A percentile compares a stretch with the other conserved stretches of the same genome.
phyloP scores from a whole-genome alignment of 2,888 invertebrate genomes.

The Nycteola revayana region DNA sequence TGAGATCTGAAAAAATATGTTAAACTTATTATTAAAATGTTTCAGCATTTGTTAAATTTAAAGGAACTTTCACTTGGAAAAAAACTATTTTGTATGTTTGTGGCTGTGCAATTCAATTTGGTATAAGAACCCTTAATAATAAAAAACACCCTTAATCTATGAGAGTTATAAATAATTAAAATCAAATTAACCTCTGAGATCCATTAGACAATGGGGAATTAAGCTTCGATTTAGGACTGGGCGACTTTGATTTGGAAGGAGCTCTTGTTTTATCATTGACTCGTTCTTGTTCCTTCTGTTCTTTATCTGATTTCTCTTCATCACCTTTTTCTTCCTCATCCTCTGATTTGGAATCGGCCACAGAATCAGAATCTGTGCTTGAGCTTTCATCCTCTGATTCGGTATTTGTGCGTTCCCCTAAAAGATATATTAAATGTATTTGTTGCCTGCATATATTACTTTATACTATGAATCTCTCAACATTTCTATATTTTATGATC shows the following conservation, averaged over 20 bases:
- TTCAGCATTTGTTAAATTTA: too few relatives aligned
- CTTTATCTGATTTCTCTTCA: slow-evolving; percentile 52
- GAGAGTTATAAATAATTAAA: too few relatives aligned
- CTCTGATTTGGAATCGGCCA: slow-evolving; percentile 66
- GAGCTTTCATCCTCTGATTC: slow-evolving; percentile 77
- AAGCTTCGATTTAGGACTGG: slow-evolving; percentile 53
- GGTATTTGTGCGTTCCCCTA: slow-evolving; percentile 72
- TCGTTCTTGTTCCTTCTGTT: slow-evolving; percentile 63
- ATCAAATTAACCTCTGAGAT: slow-evolving; percentile 52
- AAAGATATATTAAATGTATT: slow-evolving; percentile 23
- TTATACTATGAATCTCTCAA: too few relatives aligned
- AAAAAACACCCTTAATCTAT: too few relatives aligned
- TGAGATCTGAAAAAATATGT: slow-evolving; percentile 62
- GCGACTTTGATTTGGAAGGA: slow-evolving; percentile 62
- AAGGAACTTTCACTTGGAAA: too few relatives aligned
- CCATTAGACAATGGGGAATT: slow-evolving; percentile 60
- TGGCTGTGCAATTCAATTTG: too few relatives aligned
- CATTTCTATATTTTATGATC: too few relatives aligned
- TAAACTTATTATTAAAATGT: too few relatives aligned
- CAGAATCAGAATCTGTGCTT: slow-evolving; percentile 65
- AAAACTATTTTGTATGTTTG: too few relatives aligned
- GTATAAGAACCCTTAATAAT: too few relatives aligned
- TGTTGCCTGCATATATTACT: too few relatives aligned
- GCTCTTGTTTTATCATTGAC: slow-evolving; percentile 46
- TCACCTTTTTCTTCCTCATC: slow-evolving; percentile 57